Evolutionary conservation across 2,888 invertebrate species (phyloP).

Genomic region (Gymnosoma rotundatum): DNA sequence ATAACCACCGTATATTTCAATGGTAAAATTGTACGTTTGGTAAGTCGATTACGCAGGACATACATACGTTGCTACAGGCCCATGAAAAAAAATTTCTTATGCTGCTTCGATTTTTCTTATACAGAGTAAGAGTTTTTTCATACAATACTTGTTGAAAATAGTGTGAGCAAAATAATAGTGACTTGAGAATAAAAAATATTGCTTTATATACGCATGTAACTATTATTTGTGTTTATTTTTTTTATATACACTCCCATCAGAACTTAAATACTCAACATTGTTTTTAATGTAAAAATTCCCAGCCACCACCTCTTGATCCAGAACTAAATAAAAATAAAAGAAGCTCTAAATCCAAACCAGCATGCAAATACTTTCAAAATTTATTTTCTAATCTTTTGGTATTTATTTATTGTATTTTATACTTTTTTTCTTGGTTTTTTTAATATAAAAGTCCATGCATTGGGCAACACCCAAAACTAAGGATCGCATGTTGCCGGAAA

Average conservation of each 20-base stretch:
- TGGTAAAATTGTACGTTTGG: too few relatives aligned
- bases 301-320: constrained; percentile 70
- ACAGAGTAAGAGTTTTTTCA: too few relatives aligned
- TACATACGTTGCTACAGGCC: too few relatives aligned
- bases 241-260: background rate
- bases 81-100: too few relatives aligned
- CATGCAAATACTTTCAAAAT: background rate
- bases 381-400: background rate
- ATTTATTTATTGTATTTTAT: background rate
- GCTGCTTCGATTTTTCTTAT: too few relatives aligned
- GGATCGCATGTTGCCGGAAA: constrained; percentile 90
- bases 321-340: constrained; percentile 52
- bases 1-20: too few relatives aligned
- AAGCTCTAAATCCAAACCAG: background rate
- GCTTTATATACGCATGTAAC: too few relatives aligned
- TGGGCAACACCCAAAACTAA: constrained; percentile 95
- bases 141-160: too few relatives aligned
- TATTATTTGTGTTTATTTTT: too few relatives aligned
- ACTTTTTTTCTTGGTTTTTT: background rate
- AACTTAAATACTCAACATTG: background rate
- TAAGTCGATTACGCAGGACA: too few relatives aligned
- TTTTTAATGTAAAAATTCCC: constrained; percentile 53
- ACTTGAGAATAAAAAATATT: too few relatives aligned
- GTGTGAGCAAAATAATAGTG: too few relatives aligned
- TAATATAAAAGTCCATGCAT: constrained; percentile 89